Conservation (phyloP, 1,140 invertebrate genomes). For the Papilio aristodemus region DNA sequence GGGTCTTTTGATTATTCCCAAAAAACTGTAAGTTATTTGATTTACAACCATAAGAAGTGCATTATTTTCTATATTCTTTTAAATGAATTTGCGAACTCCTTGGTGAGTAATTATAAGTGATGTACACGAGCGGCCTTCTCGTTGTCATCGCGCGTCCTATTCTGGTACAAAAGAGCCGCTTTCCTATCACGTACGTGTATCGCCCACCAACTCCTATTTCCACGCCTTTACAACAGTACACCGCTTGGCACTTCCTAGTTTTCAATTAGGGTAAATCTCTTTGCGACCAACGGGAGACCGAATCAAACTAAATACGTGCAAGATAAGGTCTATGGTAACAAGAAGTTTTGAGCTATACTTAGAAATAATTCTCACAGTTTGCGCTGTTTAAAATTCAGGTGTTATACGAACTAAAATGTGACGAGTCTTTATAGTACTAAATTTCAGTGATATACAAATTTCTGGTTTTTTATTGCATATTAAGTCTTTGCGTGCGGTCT, state of each 20-base stretch:
- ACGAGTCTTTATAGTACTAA: neutral
- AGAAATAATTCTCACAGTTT: neutral
- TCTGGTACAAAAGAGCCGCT: constrained; percentile 36
- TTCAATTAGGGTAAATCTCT: constrained; percentile 43
- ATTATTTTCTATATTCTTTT: neutral
- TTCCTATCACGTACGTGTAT: constrained; percentile 50
- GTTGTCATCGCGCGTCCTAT: constrained; percentile 20
- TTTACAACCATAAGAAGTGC: too few species aligned
- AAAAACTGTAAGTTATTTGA: too few species aligned
- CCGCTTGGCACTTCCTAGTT: constrained; percentile 47
- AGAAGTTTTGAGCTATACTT: neutral
- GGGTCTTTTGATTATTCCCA: too few species aligned
- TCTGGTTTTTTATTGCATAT: neutral
- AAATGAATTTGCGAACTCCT: neutral
- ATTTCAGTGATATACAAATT: neutral
- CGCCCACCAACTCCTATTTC: constrained; percentile 41
- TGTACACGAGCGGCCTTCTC: neutral
- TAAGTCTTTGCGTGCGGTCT: neutral
- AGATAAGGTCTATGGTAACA: neutral
- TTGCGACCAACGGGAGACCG: neutral
- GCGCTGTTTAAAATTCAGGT: neutral
- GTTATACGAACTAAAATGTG: neutral
- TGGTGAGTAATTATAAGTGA: constrained; percentile 8
- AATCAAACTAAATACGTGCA: constrained; percentile 15
- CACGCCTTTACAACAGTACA: constrained; percentile 36